Percentiles rank a stretch among this genome's conserved stretches.
These are phyloP conservation scores for Cryptotis parvus DNA, from an alignment of 2,113 vertebrate species.

Conservation along the genomic window DNA sequence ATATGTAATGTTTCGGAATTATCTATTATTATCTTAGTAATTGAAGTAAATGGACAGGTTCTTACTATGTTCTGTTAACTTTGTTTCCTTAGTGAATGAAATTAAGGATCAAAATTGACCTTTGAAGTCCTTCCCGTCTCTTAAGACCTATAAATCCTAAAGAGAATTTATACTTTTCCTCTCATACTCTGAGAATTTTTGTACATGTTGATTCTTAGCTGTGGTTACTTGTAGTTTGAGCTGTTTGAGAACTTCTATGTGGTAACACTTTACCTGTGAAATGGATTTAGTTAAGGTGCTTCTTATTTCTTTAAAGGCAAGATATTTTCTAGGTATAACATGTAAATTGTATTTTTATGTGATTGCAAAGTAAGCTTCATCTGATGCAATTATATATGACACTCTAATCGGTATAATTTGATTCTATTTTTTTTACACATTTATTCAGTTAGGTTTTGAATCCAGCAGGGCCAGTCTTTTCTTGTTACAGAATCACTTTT, in stretches of 20 bases:
- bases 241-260: neutral
- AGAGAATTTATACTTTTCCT: constrained; percentile 7
- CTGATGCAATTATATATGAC: neutral
- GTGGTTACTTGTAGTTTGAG: constrained; percentile 8
- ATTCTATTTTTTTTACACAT: constrained; percentile 14
- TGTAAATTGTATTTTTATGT: neutral
- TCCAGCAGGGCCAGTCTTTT: neutral
- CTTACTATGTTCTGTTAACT: neutral
- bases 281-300: neutral
- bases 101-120: neutral
- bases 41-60: neutral
- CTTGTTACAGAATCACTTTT: neutral
- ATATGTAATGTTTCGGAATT: neutral
- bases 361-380: constrained; percentile 29
- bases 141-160: constrained; percentile 25
- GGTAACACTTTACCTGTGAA: constrained; percentile 27
- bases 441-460: neutral
- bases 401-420: neutral
- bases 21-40: neutral
- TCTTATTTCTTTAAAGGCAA: neutral
- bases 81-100: constrained; percentile 43
- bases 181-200: neutral
- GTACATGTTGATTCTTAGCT: constrained; percentile 21
- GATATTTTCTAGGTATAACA: neutral
- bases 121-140: constrained; percentile 5